phyloP scores from a whole-genome alignment of 37 sponge, comb jelly and placozoan genomes.

The Hormiphora californensis region DNA sequence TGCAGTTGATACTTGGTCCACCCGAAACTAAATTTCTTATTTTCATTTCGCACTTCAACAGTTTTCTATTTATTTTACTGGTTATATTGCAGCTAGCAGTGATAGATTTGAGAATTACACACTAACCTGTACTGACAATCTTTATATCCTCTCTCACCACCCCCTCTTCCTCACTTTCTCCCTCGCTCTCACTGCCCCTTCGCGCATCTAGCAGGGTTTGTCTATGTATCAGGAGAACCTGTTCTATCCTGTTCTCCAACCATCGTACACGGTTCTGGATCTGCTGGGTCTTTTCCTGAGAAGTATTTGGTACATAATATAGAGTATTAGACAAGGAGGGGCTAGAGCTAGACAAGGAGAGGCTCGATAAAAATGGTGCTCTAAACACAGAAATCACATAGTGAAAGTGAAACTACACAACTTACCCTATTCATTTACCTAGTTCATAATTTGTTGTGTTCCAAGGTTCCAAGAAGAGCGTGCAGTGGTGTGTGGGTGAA shows the following conservation, averaged over 20 bases:
- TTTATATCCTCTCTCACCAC: neutral
- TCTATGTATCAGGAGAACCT: conserved; percentile 21
- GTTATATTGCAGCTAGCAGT: no score
- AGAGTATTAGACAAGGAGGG: no score
- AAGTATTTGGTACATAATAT: no score
- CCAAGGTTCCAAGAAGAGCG: no score
- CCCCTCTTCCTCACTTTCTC: neutral
- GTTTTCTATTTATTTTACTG: no score
- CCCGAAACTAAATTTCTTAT: no score
- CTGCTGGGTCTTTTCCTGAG: neutral
- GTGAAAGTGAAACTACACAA: neutral
- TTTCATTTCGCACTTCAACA: no score
- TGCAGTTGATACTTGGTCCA: no score
- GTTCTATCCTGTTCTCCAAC: conserved; percentile 50
- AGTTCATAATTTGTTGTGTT: no score
- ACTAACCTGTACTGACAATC: neutral
- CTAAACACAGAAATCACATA: neutral
- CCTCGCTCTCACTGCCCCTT: neutral
- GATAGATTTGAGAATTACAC: no score
- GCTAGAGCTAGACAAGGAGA: neutral
- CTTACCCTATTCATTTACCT: no score
- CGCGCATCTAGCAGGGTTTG: neutral
- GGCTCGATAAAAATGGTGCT: neutral
- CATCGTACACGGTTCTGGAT: conserved; percentile 19
- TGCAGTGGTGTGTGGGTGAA: no score